Evolutionary conservation across 64 coral and sea anemone species (phyloP).

Genomic region (Actinia equina): DNA sequence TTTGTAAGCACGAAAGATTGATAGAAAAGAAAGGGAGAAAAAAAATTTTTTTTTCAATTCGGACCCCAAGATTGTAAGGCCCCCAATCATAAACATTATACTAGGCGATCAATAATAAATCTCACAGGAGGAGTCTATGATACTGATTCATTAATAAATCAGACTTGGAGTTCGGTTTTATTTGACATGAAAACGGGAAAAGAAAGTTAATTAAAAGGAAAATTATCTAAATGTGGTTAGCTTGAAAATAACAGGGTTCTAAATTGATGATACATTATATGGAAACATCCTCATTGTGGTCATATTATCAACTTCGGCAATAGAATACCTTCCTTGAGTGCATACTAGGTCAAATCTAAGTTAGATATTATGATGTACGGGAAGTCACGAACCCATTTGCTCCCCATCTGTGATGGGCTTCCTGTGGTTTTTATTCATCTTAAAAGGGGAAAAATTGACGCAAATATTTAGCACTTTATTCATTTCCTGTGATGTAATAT

Average conservation of each 20-base stretch:
- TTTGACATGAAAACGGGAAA: background rate
- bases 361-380: background rate
- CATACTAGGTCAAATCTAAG: too few relatives aligned
- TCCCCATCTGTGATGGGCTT: background rate
- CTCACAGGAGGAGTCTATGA: background rate
- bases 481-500: background rate
- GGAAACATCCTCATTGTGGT: background rate
- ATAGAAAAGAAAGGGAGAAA: background rate
- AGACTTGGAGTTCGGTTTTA: background rate
- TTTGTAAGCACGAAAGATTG: background rate
- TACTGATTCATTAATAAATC: background rate
- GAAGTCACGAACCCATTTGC: background rate
- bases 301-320: background rate
- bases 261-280: background rate
- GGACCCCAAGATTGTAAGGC: background rate
- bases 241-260: background rate
- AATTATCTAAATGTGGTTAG: background rate
- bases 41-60: background rate
- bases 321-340: background rate
- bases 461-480: background rate
- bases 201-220: background rate
- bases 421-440: background rate
- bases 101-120: background rate
- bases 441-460: background rate
- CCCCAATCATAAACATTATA: background rate